Percentiles rank a stretch among this genome's conserved stretches.
Evolutionary conservation across 2,888 invertebrate genomes (phyloP).

Genomic region (Oscheius onirici): DNA sequence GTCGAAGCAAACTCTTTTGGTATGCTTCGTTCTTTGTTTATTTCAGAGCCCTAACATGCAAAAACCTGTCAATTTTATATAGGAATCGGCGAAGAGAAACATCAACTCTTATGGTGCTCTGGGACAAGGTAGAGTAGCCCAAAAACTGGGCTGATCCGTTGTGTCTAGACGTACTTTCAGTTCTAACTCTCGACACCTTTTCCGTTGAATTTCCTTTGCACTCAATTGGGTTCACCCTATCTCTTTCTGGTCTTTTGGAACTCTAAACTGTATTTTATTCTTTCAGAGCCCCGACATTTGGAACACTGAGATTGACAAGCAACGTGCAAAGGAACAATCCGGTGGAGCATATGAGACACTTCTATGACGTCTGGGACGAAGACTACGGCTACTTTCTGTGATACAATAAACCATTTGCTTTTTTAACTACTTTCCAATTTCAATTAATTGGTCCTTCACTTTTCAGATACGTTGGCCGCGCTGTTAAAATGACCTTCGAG

Average conservation of each 20-base stretch:
- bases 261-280: not conserved
- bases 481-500: too few relatives aligned
- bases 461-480: too few relatives aligned
- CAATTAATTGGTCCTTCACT: too few relatives aligned
- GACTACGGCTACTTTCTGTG: not conserved
- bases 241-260: not conserved
- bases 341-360: constrained; percentile 3
- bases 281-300: constrained; percentile 15
- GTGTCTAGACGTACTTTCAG: not conserved
- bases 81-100: constrained; percentile 10
- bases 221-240: not conserved
- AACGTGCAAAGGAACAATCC: not conserved
- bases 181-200: not conserved
- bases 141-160: not conserved
- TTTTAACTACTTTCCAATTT: too few relatives aligned
- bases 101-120: constrained; percentile 10
- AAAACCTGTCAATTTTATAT: not conserved
- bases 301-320: constrained; percentile 9
- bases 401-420: not conserved
- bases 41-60: not conserved
- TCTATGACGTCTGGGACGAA: not conserved
- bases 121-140: constrained; percentile 3
- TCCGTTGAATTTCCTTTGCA: not conserved
- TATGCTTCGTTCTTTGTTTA: not conserved
- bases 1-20: constrained; percentile 24